These are phyloP conservation scores for Heliconius hewitsoni DNA, from an alignment of 1,140 invertebrate genomes.

Conservation along the genomic window DNA sequence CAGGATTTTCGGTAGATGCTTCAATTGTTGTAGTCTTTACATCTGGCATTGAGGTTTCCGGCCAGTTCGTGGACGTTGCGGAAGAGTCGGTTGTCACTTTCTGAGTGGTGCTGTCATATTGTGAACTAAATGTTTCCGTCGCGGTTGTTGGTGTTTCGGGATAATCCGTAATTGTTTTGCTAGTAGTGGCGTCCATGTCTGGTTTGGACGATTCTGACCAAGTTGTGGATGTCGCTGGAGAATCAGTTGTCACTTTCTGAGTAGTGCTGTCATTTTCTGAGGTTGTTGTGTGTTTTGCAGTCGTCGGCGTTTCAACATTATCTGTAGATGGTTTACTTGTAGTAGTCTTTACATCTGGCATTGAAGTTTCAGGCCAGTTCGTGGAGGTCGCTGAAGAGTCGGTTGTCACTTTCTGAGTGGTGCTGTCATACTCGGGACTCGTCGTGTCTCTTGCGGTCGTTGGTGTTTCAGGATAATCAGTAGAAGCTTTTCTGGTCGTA, in stretches of 20 bases:
- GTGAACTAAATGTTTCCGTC: not conserved
- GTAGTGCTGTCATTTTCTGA: no score
- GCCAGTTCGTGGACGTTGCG: not conserved
- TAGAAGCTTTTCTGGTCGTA: no score
- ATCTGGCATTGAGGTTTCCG: not conserved
- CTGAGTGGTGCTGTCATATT: not conserved
- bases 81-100: no score
- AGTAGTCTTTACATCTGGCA: conserved; percentile 12
- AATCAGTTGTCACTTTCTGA: no score
- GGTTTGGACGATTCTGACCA: not conserved
- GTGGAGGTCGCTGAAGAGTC: not conserved
- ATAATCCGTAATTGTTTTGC: no score
- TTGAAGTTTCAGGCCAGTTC: not conserved
- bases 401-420: not conserved
- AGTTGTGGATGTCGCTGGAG: not conserved
- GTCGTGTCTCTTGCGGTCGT: not conserved
- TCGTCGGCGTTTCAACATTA: no score
- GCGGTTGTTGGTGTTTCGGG: not conserved
- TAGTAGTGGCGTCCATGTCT: not conserved
- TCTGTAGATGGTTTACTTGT: not conserved
- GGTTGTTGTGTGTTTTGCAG: no score
- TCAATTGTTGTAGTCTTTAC: conserved; percentile 16
- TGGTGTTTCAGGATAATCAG: not conserved
- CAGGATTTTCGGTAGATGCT: not conserved
- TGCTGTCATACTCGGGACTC: not conserved